These are phyloP conservation scores for Palaemon carinicauda DNA, from an alignment of 1,140 invertebrate genomes.

Conservation along the genomic window DNA sequence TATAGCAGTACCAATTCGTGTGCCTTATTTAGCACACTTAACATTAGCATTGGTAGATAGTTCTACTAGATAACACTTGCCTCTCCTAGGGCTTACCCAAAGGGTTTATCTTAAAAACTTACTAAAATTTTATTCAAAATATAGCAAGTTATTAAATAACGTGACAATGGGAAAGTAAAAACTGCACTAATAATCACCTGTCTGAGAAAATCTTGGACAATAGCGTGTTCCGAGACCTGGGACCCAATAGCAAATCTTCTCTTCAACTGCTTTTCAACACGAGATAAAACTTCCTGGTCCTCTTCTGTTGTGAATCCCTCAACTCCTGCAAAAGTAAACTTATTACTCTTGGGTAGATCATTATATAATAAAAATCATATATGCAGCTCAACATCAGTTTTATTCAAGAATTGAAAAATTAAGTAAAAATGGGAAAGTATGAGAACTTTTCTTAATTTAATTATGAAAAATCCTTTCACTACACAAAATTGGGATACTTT, in stretches of 20 bases:
- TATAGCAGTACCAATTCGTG: too few species aligned
- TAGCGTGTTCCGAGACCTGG: conserved; percentile 93
- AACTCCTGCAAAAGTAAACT: conserved; percentile 73
- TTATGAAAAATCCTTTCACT: too few species aligned
- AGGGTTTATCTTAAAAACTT: too few species aligned
- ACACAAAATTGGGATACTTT: too few species aligned
- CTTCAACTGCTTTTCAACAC: conserved; percentile 96
- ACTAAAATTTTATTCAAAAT: too few species aligned
- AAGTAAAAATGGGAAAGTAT: too few species aligned
- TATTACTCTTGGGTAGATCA: background rate
- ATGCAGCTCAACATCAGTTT: background rate
- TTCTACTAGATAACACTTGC: too few species aligned
- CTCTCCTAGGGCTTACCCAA: too few species aligned
- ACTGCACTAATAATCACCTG: conserved; percentile 68
- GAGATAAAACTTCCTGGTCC: conserved; percentile 86
- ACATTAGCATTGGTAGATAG: too few species aligned
- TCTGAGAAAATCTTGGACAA: conserved; percentile 91
- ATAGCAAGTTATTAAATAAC: background rate
- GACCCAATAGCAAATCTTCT: conserved; percentile 93
- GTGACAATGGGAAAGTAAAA: background rate
- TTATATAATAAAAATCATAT: background rate
- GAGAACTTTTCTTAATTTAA: too few species aligned
- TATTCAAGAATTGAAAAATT: too few species aligned
- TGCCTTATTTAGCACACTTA: too few species aligned
- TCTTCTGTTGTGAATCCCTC: conserved; percentile 97